These are phyloP conservation scores for Fundulus diaphanus DNA, from an alignment of 2,797 vertebrate genomes.

Conservation along the genomic window DNA sequence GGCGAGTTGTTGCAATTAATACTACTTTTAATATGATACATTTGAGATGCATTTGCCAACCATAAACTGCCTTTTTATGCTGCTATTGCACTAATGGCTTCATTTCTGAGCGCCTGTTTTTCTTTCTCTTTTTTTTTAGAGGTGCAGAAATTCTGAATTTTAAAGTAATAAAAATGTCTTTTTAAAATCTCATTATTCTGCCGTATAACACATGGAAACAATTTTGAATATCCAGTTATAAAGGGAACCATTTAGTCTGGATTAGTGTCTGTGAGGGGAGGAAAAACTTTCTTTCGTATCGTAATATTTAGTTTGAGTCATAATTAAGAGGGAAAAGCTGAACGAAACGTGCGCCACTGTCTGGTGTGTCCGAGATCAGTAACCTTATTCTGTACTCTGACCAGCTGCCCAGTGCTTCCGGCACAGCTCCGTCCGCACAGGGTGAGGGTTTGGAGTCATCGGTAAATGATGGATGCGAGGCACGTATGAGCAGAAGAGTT, in stretches of 20 bases:
- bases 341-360: not conserved
- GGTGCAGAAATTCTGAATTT: not conserved
- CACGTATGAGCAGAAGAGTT: constrained; percentile 16
- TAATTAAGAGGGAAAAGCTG: not conserved
- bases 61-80: too few relatives aligned
- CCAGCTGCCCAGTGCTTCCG: not conserved
- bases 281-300: not conserved
- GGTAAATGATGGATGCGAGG: constrained; percentile 38
- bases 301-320: not conserved
- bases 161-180: too few relatives aligned
- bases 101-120: too few relatives aligned
- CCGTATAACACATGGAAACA: not conserved
- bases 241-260: not conserved
- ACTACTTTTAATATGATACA: too few relatives aligned
- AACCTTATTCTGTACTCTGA: not conserved
- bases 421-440: constrained; percentile 9
- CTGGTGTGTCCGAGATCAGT: not conserved
- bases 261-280: not conserved
- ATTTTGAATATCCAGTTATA: not conserved
- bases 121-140: too few relatives aligned
- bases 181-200: not conserved
- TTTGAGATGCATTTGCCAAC: too few relatives aligned
- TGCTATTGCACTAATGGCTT: too few relatives aligned
- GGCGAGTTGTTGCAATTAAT: too few relatives aligned
- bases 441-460: constrained; percentile 27